Percentiles rank a stretch among this genome's conserved stretches.
Conservation (phyloP, 2,797 vertebrate species). For the Myotis planiceps region DNA sequence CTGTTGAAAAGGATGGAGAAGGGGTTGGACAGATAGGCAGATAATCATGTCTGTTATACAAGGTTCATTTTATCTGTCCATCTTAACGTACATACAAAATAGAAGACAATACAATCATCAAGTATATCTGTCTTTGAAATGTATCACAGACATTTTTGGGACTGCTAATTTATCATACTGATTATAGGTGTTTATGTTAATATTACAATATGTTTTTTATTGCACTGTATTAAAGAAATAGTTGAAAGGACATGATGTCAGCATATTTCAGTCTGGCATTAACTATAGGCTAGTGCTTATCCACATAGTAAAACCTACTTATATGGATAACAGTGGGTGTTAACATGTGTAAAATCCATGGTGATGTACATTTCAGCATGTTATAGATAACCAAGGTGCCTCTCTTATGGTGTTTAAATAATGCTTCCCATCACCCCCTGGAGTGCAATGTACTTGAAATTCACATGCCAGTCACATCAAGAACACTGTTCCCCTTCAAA, state of each 20-base stretch:
- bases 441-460: not conserved
- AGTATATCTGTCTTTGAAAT: not conserved
- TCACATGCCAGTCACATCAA: not conserved
- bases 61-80: not conserved
- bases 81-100: not conserved
- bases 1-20: not conserved
- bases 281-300: not conserved
- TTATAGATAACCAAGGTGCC: not conserved
- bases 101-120: not conserved
- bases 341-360: not conserved
- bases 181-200: not conserved
- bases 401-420: not conserved
- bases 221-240: not conserved
- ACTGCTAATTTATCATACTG: not conserved
- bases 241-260: not conserved
- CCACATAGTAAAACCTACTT: not conserved
- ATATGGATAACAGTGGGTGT: not conserved
- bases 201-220: not conserved
- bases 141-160: not conserved
- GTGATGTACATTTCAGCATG: not conserved
- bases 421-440: not conserved
- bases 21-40: not conserved
- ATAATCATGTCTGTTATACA: not conserved
- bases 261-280: not conserved
- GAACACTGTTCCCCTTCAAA: not conserved